A percentile compares a stretch with the other conserved stretches of the same genome.
phyloP scores from a whole-genome alignment of 64 coral and sea anemone species.

The Pocillopora damicornis region DNA sequence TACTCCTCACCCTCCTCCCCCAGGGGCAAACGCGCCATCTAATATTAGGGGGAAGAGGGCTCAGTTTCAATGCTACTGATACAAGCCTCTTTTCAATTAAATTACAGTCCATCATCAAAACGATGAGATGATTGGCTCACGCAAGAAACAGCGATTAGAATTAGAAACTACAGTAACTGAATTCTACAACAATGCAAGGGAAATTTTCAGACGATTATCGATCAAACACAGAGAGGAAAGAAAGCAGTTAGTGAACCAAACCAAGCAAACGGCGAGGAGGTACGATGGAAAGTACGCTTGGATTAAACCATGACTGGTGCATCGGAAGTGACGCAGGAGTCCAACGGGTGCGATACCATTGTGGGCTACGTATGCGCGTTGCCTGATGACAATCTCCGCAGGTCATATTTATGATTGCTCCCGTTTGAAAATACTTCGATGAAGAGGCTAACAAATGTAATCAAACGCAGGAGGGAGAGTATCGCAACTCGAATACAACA shows the following conservation, averaged over 20 bases:
- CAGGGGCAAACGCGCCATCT: too few species aligned
- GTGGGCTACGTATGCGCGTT: too few species aligned
- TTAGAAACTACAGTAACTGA: not conserved
- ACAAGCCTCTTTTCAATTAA: not conserved
- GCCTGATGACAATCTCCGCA: too few species aligned
- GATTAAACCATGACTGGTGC: not conserved
- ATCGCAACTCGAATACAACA: too few species aligned
- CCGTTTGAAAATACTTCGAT: too few species aligned
- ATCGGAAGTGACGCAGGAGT: not conserved
- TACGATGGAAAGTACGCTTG: not conserved
- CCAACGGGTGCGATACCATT: too few species aligned
- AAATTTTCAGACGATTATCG: not conserved
- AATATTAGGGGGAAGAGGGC: not conserved
- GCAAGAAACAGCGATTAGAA: not conserved
- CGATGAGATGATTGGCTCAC: not conserved
- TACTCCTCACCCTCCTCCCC: too few species aligned
- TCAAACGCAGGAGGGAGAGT: too few species aligned
- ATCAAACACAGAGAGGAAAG: not conserved
- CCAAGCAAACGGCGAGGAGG: not conserved
- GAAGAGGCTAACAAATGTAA: too few species aligned
- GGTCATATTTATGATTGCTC: too few species aligned
- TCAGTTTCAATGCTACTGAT: not conserved
- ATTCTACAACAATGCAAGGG: not conserved
- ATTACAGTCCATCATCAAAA: slow-evolving; percentile 1
- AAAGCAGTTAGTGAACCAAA: not conserved